These are phyloP conservation scores for Pediacus dermestoides DNA, from an alignment of 2,888 invertebrate genomes.

Conservation along the genomic window DNA sequence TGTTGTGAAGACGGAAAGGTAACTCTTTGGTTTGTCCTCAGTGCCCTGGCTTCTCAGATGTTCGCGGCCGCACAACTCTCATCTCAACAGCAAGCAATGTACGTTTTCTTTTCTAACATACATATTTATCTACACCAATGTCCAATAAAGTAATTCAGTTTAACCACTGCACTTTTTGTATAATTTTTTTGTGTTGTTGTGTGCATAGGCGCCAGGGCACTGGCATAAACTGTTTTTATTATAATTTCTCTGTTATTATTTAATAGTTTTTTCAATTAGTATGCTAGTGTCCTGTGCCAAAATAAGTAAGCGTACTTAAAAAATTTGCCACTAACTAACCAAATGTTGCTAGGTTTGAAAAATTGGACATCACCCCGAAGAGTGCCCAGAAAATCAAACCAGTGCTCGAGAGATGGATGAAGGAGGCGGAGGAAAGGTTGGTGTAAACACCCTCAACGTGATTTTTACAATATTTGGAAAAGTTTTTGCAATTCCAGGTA, in stretches of 20 bases:
- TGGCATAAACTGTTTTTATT: conserved; percentile 58
- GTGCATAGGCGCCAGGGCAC: conserved; percentile 72
- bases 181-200: conserved; percentile 12
- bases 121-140: conserved; percentile 23
- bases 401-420: conserved; percentile 98
- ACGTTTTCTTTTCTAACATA: conserved; percentile 55
- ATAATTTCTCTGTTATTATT: conserved; percentile 5
- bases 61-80: conserved; percentile 88
- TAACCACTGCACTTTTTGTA: conserved; percentile 11
- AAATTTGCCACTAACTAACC: no score
- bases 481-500: conserved; percentile 64
- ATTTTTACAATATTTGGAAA: conserved; percentile 25
- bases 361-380: conserved; percentile 98
- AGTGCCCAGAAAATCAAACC: conserved; percentile 99
- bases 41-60: conserved; percentile 97
- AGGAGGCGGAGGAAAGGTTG: conserved; percentile 95
- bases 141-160: conserved; percentile 18
- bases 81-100: conserved; percentile 92
- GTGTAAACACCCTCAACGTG: conserved; percentile 3
- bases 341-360: conserved; percentile 78
- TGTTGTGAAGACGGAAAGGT: conserved; percentile 8
- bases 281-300: conserved; percentile 53
- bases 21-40: conserved; percentile 63
- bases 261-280: conserved; percentile 26
- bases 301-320: conserved; percentile 12